A percentile compares a stretch with the other conserved stretches of the same genome.
Evolutionary conservation across 2,888 invertebrate genomes (phyloP).

Genomic region (Agapostemon virescens): DNA sequence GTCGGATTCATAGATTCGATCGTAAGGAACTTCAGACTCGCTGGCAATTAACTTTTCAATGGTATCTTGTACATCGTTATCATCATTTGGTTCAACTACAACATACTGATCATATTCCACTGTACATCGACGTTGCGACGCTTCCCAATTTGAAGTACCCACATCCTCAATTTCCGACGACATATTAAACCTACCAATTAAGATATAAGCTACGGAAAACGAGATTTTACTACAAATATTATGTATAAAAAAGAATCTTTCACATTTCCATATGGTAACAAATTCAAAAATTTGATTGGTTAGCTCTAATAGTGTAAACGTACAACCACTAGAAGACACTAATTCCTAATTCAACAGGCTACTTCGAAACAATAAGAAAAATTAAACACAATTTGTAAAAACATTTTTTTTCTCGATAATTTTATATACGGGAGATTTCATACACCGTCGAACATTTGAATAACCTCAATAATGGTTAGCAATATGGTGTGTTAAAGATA

Average conservation of each 20-base stretch:
- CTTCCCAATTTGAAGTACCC: conserved; percentile 22
- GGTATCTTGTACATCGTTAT: conserved; percentile 17
- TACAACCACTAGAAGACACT: neutral
- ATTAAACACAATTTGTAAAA: neutral
- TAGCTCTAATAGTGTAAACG: neutral
- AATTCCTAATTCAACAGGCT: neutral
- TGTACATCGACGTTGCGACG: conserved; percentile 31
- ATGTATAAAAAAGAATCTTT: neutral
- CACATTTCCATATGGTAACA: neutral
- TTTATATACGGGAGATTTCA: neutral
- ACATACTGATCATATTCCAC: conserved; percentile 50
- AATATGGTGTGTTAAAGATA: conserved; percentile 19
- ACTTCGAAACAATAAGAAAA: neutral
- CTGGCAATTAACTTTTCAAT: conserved; percentile 50
- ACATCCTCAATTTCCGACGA: conserved; percentile 7
- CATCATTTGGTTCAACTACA: conserved; percentile 40
- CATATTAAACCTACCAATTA: conserved; percentile 27
- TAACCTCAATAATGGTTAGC: conserved; percentile 32
- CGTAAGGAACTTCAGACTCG: conserved; percentile 39
- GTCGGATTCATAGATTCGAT: neutral
- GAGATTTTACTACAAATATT: neutral
- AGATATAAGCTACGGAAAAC: neutral
- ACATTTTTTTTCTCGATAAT: neutral
- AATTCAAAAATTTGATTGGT: neutral
- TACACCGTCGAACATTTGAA: neutral